Evolutionary conservation across 2,888 invertebrate species (phyloP).

Genomic region (Leucozona laternaria): DNA sequence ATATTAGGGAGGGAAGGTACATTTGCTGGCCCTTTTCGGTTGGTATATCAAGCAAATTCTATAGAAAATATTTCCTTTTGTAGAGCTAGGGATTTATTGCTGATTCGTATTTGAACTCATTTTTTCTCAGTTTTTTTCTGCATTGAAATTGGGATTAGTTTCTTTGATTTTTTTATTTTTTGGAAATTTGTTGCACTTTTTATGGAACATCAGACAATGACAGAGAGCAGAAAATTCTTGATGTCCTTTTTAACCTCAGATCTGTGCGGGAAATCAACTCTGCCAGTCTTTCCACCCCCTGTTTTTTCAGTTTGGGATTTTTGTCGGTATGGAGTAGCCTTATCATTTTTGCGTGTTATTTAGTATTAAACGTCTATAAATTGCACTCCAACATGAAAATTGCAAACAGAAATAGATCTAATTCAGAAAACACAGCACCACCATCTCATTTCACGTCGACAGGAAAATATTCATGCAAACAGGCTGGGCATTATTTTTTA

Average conservation of each 20-base stretch:
- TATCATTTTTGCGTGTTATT: conserved; percentile 26
- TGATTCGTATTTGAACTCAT: conserved; percentile 8
- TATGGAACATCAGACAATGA: not conserved
- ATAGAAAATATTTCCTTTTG: conserved; percentile 10
- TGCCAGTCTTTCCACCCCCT: not conserved
- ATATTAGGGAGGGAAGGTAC: not conserved
- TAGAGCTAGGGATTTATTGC: conserved; percentile 30
- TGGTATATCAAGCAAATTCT: conserved; percentile 7
- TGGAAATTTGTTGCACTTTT: conserved; percentile 11
- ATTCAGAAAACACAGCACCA: not conserved
- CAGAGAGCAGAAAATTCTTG: not conserved
- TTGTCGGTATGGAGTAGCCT: not conserved
- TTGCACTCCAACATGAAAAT: conserved; percentile 32
- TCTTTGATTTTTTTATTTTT: conserved; percentile 16
- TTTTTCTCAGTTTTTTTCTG: not conserved
- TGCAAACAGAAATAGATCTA: not conserved
- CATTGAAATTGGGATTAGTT: conserved; percentile 39
- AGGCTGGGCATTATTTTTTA: conserved; percentile 26
- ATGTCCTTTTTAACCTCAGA: conserved; percentile 42
- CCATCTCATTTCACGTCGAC: not conserved
- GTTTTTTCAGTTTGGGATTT: not conserved
- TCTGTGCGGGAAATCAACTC: conserved; percentile 23
- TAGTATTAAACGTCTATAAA: conserved; percentile 61
- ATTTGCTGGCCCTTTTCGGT: not conserved
- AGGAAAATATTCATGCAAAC: not conserved